Conservation (phyloP, 2,797 vertebrate genomes). For the Sciaenops ocellatus region DNA sequence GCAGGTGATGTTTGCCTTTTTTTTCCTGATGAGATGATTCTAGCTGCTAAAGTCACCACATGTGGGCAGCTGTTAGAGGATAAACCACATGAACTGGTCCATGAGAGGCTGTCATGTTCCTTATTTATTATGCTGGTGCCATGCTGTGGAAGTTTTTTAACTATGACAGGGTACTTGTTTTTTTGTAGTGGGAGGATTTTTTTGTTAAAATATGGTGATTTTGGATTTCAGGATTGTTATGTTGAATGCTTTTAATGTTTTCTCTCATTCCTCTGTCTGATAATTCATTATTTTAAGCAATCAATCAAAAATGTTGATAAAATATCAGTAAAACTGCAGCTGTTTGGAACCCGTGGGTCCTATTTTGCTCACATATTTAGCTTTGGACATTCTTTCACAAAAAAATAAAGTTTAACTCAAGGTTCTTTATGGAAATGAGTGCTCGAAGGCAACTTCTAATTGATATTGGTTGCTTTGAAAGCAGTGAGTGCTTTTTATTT, state of each 20-base stretch:
- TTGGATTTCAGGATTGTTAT: no score
- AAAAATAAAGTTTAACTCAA: not conserved
- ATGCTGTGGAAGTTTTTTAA: no score
- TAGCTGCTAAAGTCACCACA: not conserved
- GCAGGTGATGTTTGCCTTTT: not conserved
- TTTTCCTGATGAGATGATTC: not conserved
- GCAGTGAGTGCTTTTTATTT: not conserved
- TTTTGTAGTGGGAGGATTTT: no score
- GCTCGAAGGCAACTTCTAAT: conserved; percentile 4
- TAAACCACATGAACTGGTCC: not conserved
- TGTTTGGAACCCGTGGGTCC: not conserved
- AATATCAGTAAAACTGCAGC: not conserved
- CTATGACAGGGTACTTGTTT: no score
- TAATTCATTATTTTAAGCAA: no score
- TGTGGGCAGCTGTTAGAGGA: not conserved
- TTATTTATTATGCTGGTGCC: no score
- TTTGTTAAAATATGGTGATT: no score
- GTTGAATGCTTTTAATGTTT: no score
- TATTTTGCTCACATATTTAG: not conserved
- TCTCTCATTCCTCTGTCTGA: no score
- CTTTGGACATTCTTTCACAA: not conserved
- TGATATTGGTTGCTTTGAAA: conserved; percentile 20
- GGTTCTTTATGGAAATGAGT: conserved; percentile 1
- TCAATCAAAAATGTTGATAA: no score
- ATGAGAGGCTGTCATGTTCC: not conserved